phyloP scores from a whole-genome alignment of 2,113 vertebrate species.

The Caloenas nicobarica region DNA sequence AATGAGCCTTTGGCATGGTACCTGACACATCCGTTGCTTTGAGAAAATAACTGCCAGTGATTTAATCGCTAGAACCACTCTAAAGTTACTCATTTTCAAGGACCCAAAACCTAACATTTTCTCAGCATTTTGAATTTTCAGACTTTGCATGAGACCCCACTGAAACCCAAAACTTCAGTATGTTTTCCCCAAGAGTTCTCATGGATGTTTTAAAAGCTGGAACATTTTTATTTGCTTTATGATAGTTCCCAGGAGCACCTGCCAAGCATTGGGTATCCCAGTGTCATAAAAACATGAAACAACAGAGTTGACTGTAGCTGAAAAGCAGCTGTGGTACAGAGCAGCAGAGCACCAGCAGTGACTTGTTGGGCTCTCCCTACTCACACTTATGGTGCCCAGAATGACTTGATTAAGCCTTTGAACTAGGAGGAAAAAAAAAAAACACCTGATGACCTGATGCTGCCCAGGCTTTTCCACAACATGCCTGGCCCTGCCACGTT shows the following conservation, averaged over 20 bases:
- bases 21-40: not conserved
- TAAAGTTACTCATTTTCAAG: not conserved
- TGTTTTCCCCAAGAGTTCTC: not conserved
- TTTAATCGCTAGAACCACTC: not conserved
- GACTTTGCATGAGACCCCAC: not conserved
- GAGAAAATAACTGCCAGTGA: not conserved
- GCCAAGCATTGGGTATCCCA: not conserved
- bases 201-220: not conserved
- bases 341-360: not conserved
- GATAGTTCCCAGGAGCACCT: not conserved
- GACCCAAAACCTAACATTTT: not conserved
- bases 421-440: not conserved
- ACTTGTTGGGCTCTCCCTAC: constrained; percentile 1
- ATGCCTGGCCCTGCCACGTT: constrained; percentile 12
- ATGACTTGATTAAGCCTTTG: constrained; percentile 12
- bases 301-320: not conserved
- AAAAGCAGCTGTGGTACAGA: not conserved
- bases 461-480: not conserved
- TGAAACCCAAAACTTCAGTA: not conserved
- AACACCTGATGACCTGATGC: not conserved
- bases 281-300: constrained; percentile 22
- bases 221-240: not conserved
- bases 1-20: not conserved
- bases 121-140: not conserved
- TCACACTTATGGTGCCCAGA: not conserved